Conservation (phyloP, 2,888 invertebrate genomes). For the Hirtodrosophila histrioides region DNA sequence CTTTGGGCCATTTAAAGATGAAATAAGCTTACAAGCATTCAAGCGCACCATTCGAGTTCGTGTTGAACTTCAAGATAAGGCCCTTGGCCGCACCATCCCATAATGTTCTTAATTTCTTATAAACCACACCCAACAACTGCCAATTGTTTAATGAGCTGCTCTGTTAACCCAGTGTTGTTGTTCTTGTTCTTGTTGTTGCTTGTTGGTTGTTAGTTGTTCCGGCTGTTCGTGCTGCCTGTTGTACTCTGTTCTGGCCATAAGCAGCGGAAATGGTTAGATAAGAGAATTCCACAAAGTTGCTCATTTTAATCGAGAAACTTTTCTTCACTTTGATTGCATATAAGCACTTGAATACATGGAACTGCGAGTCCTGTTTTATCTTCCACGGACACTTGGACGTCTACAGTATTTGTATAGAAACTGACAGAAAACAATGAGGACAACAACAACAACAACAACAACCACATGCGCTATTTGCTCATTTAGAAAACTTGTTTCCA, state of each 20-base stretch:
- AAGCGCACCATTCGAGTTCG: constrained; percentile 41
- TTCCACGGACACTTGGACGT: constrained; percentile 13
- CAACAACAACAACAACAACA: constrained; percentile 16
- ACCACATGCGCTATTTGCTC: constrained; percentile 10
- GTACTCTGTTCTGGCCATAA: constrained; percentile 46
- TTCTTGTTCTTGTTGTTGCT: constrained; percentile 29
- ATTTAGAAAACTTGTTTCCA: constrained; percentile 16
- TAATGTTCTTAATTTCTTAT: constrained; percentile 61
- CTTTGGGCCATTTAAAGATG: constrained; percentile 49
- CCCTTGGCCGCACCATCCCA: constrained; percentile 26
- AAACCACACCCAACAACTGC: constrained; percentile 48
- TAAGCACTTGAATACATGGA: constrained; percentile 32
- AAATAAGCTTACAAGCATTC: constrained; percentile 56
- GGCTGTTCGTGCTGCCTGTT: constrained; percentile 21
- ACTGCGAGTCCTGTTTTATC: constrained; percentile 26
- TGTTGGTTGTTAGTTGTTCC: constrained; percentile 39
- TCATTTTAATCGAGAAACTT: constrained; percentile 77
- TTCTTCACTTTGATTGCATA: constrained; percentile 53
- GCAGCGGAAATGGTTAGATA: constrained; percentile 73
- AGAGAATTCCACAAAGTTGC: constrained; percentile 65
- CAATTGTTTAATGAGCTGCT: constrained; percentile 77
- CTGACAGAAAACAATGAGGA: constrained; percentile 28
- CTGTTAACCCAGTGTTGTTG: constrained; percentile 30
- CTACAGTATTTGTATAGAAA: constrained; percentile 4
- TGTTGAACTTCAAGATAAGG: constrained; percentile 53